Evolutionary conservation across 2,113 vertebrate genomes (phyloP).

Genomic region (Peucedramus taeniatus): DNA sequence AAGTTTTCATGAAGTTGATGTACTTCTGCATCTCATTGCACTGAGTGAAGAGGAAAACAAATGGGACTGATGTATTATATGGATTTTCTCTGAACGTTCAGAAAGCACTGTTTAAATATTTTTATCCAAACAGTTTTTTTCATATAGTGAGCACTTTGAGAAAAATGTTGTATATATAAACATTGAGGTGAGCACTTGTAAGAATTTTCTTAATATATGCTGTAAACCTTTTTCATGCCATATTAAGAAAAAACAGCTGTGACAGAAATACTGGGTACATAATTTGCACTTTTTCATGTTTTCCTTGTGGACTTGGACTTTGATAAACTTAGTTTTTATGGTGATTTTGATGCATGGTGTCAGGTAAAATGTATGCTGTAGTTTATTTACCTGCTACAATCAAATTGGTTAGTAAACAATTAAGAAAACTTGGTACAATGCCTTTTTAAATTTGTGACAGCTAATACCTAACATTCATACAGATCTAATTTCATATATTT

Average conservation of each 20-base stretch:
- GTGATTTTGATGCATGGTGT: conserved; percentile 71
- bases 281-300: conserved; percentile 77
- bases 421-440: conserved; percentile 57
- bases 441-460: conserved; percentile 68
- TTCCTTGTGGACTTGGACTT: conserved; percentile 72
- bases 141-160: conserved; percentile 75
- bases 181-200: conserved; percentile 68
- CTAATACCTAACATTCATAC: conserved; percentile 63
- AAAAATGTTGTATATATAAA: conserved; percentile 72
- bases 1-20: background rate
- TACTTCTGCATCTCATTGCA: conserved; percentile 49
- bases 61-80: conserved; percentile 25
- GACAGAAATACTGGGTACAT: conserved; percentile 70
- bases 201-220: conserved; percentile 68
- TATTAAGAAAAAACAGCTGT: conserved; percentile 64
- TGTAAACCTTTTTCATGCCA: conserved; percentile 70
- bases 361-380: conserved; percentile 61
- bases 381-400: conserved; percentile 63
- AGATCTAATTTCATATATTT: conserved; percentile 58
- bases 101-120: conserved; percentile 67
- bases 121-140: conserved; percentile 65
- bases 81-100: conserved; percentile 31
- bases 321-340: conserved; percentile 77
- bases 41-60: conserved; percentile 43
- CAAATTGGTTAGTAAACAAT: conserved; percentile 64